Conservation (phyloP, 2,797 vertebrate genomes). For the Ceryle rudis region DNA sequence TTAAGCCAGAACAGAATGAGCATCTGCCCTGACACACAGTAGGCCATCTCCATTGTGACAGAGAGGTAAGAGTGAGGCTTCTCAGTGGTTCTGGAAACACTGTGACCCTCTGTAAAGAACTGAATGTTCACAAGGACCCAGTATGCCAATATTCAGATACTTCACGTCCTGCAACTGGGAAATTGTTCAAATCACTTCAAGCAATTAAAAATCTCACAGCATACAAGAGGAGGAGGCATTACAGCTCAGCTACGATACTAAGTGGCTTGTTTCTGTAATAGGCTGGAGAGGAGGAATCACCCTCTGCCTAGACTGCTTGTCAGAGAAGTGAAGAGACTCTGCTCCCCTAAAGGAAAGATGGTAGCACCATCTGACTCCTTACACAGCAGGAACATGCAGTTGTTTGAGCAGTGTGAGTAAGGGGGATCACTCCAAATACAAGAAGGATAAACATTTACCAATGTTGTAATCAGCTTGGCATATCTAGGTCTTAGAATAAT, state of each 20-base stretch:
- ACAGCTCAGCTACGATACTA: background rate
- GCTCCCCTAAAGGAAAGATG: background rate
- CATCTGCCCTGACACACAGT: background rate
- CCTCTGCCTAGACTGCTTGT: background rate
- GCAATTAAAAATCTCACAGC: background rate
- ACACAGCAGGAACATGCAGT: background rate
- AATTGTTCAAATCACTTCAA: background rate
- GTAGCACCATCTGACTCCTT: background rate
- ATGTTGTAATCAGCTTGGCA: background rate
- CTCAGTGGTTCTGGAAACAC: background rate
- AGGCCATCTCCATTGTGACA: background rate
- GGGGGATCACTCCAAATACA: background rate
- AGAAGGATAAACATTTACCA: slow-evolving; percentile 3
- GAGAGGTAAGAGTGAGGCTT: background rate
- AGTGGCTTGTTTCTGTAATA: background rate
- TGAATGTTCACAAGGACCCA: background rate
- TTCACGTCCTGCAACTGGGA: background rate
- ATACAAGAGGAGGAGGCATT: background rate
- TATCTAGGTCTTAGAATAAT: slow-evolving; percentile 48
- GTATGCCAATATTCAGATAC: background rate
- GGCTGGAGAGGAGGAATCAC: background rate
- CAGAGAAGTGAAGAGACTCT: background rate
- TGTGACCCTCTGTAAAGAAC: background rate
- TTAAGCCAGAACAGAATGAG: background rate
- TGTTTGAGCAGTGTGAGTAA: background rate